Percentiles rank a stretch among this genome's conserved stretches.
Conservation (phyloP, 2,797 vertebrate genomes). For the Bradypodion pumilum region DNA sequence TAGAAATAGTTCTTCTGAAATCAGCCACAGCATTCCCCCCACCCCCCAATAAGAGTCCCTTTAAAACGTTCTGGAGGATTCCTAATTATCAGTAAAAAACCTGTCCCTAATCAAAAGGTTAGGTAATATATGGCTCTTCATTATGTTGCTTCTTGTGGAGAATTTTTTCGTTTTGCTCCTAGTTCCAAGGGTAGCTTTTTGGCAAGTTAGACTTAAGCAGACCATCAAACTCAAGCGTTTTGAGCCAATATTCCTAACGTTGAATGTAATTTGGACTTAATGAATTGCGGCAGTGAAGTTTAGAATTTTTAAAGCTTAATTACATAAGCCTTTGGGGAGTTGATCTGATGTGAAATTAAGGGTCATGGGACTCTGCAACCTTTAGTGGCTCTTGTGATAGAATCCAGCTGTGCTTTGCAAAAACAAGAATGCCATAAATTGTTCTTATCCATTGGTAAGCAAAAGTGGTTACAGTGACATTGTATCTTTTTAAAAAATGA, state of each 20-base stretch:
- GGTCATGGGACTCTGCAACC: slow-evolving; percentile 62
- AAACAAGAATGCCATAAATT: slow-evolving; percentile 39
- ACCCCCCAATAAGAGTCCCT: slow-evolving; percentile 34
- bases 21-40: slow-evolving; percentile 23
- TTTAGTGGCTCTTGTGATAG: slow-evolving; percentile 63
- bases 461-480: slow-evolving; percentile 38
- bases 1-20: slow-evolving; percentile 7
- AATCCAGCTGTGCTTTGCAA: slow-evolving; percentile 68
- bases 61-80: slow-evolving; percentile 19
- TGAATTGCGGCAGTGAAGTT: slow-evolving; percentile 64
- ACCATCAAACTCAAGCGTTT: slow-evolving; percentile 56
- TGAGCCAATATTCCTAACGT: slow-evolving; percentile 46
- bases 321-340: slow-evolving; percentile 63
- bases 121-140: slow-evolving; percentile 22
- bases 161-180: slow-evolving; percentile 47
- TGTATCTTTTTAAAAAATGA: slow-evolving; percentile 21
- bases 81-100: slow-evolving; percentile 18
- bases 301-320: slow-evolving; percentile 63
- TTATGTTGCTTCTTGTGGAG: slow-evolving; percentile 34
- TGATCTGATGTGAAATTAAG: slow-evolving; percentile 68
- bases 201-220: slow-evolving; percentile 49
- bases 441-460: slow-evolving; percentile 44
- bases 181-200: slow-evolving; percentile 52
- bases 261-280: slow-evolving; percentile 65
- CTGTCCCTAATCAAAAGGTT: slow-evolving; percentile 26